Evolutionary conservation across 2,888 invertebrate species (phyloP).

Genomic region (Cantharis flavilabris): DNA sequence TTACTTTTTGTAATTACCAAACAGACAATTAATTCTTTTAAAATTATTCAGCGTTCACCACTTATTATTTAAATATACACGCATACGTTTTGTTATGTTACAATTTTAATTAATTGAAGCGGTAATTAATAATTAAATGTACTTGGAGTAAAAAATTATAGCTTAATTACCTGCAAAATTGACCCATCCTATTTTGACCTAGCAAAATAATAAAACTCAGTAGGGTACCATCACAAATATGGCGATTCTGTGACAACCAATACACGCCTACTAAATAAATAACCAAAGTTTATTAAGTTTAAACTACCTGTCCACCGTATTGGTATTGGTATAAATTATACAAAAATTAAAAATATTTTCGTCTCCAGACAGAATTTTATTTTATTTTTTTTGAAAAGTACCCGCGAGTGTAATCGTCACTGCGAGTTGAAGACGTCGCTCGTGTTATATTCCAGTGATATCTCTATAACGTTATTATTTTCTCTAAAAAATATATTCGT

Average conservation of each 20-base stretch:
- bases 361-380: neutral
- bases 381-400: neutral
- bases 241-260: slow-evolving; percentile 22
- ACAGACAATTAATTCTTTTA: neutral
- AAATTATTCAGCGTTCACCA: neutral
- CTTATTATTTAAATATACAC: neutral
- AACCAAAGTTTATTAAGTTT: neutral
- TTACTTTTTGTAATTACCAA: neutral
- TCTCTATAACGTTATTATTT: neutral
- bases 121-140: neutral
- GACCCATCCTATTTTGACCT: slow-evolving; percentile 10
- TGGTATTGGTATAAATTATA: neutral
- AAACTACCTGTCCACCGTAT: neutral
- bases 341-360: neutral
- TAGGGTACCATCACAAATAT: slow-evolving; percentile 22
- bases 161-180: slow-evolving; percentile 2
- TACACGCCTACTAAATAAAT: slow-evolving; percentile 19
- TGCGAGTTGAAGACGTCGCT: neutral
- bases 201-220: slow-evolving; percentile 18
- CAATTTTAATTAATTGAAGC: neutral
- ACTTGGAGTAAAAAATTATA: neutral
- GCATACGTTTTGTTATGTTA: neutral
- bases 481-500: neutral
- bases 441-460: neutral
- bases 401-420: neutral